Conservation (phyloP, 2,797 vertebrate species). For the Pseudotriccus pelzelni region DNA sequence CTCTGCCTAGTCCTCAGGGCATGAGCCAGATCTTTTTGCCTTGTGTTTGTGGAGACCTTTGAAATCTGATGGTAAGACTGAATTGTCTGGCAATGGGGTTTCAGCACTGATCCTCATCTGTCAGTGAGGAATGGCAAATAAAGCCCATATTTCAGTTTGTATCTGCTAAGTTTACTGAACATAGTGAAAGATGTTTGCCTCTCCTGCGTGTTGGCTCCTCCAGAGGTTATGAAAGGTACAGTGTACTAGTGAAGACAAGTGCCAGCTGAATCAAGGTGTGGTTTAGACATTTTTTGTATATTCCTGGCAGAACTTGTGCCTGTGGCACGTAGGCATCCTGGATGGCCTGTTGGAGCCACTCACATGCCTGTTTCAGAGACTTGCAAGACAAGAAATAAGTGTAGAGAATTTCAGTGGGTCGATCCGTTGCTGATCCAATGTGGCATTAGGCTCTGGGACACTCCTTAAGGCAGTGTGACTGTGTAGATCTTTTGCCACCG, state of each 20-base stretch:
- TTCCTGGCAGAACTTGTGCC: not conserved
- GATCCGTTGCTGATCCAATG: not conserved
- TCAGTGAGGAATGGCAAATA: not conserved
- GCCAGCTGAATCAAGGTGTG: not conserved
- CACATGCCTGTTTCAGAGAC: not conserved
- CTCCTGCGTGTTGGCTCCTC: not conserved
- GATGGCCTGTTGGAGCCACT: not conserved
- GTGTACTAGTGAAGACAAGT: not conserved
- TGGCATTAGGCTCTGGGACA: not conserved
- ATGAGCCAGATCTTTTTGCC: not conserved
- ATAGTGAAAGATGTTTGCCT: not conserved
- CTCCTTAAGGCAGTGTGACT: not conserved
- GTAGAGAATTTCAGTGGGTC: not conserved
- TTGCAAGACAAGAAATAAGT: not conserved
- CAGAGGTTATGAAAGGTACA: not conserved
- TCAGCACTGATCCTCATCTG: not conserved
- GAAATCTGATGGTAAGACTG: too few relatives aligned
- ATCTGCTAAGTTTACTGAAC: not conserved
- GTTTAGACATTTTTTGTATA: not conserved
- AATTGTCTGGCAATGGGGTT: not conserved
- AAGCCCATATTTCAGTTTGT: not conserved
- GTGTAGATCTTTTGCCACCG: rapidly evolving
- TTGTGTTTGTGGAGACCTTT: not conserved
- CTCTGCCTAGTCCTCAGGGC: not conserved
- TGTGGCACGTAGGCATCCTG: not conserved